Conservation (phyloP, 2,797 vertebrate genomes). For the Spondyliosoma cantharus region DNA sequence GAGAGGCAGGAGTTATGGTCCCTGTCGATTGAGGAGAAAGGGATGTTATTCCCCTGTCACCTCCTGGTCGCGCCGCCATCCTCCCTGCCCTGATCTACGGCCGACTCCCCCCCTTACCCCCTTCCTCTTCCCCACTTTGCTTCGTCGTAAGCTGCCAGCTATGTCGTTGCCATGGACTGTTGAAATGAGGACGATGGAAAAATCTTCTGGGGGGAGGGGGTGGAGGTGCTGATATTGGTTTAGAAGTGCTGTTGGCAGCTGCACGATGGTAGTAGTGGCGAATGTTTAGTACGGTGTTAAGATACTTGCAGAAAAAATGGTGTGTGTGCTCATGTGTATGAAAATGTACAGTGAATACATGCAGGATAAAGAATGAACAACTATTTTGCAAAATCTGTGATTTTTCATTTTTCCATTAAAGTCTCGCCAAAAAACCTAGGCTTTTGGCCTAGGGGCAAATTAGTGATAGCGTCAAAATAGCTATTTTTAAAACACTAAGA, state of each 20-base stretch:
- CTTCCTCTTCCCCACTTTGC: slow-evolving; percentile 81
- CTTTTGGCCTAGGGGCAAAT: too few species aligned
- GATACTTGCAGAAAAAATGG: slow-evolving; percentile 26
- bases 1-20: slow-evolving; percentile 99
- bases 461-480: too few species aligned
- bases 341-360: slow-evolving; percentile 8
- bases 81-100: slow-evolving; percentile 95
- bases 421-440: too few species aligned
- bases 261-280: slow-evolving; percentile 41
- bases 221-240: slow-evolving; percentile 71
- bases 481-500: too few species aligned
- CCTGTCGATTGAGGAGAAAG: slow-evolving; percentile 99
- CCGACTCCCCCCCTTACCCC: slow-evolving; percentile 74
- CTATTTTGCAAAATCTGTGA: too few species aligned
- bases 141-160: slow-evolving; percentile 73
- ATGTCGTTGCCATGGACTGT: slow-evolving; percentile 73
- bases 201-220: slow-evolving; percentile 52
- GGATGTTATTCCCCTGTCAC: slow-evolving; percentile 99
- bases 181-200: slow-evolving; percentile 76
- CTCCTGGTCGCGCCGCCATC: slow-evolving; percentile 89
- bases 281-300: slow-evolving; percentile 48
- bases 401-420: neutral
- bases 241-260: slow-evolving; percentile 57
- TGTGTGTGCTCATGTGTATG: neutral
- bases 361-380: neutral